Evolutionary conservation across 2,888 invertebrate species (phyloP), one percentile per base, ranked within the genome.

Genomic region (Apamea epomidion): DNA sequence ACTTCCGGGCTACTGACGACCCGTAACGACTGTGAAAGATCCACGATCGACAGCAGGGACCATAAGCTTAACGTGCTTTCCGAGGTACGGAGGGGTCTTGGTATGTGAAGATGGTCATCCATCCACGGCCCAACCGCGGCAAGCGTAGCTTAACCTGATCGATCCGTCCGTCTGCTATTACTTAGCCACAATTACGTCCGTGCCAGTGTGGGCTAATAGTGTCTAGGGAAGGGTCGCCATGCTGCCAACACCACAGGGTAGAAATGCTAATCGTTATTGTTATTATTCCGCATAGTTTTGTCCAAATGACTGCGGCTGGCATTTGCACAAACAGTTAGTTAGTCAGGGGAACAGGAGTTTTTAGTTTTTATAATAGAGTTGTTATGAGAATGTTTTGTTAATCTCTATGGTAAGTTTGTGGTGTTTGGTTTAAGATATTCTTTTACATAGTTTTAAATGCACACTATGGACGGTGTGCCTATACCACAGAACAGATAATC

Each of bases 241-340:
- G 51, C 71, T 74, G 83, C 74, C 87, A 72, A 72, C 75, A 77
- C 70, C 74, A 58, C 84, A 60, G 77, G 48, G 65, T 42, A 16
- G 62, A 68, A 80, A 78, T 87, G 68, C 87, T 87, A 84, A 85
- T 83, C 60, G 64, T 84, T 83, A 79, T 78, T 42, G 70, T 79
- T 73, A 84, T 72, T 51, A 74, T 74, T 58, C 75, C 14, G 65
- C 75, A 78, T 87, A 87, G 87, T 84, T 85, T 78, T 73, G 69
- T 86, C 5, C 62, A 62, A 83, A 85, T 72, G 29, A 62, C 77
- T 82, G 78, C 51, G 78, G 70, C 12, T 62, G 69, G 37, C n/a
- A n/a, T 81, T 51, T 7, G 45, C n/a, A 25, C 32, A 62, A 81
- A 74, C 29, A 54, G 42, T n/a, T 67, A 60, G 18, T 87, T 71